Evolutionary conservation across 1,140 invertebrate species (phyloP), one percentile per base, ranked within the genome.

Genomic region (Lepidurus apus): DNA sequence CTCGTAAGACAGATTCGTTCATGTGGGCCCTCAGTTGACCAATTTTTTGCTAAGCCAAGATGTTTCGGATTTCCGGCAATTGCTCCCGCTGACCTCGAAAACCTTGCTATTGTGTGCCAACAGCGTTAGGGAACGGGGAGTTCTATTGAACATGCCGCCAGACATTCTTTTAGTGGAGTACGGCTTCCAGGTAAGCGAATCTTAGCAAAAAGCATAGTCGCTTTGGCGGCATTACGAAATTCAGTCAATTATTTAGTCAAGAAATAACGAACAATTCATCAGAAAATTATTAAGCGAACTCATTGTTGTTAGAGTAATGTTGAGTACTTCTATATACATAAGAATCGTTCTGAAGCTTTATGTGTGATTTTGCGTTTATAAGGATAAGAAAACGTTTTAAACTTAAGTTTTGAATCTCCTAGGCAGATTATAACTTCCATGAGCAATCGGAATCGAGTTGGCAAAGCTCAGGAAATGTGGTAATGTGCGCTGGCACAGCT

Each of bases 381-480:
- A 34, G 34, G 34, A 34, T 34, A 1, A 26, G 34, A 4, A 3
- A 34, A 34, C 26, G 26, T 34, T 34, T 4, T 34, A 34, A 34
- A 26, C 26, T 4, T 3, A 34, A 34, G 34, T 34, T 34, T 34
- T 34, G 34, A 34, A 34, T 4, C 34, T 84, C 86, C 44, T 82
- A 91, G 89, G 89, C 90, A 21, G 89, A 90, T 83, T 89, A 91
- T 83, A 89, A 91, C 83, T 91, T 91, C 84, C 87, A 86, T 6
- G 86, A 87, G 78, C 88, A 88, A 83, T 88, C 88, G 17, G 86
- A 88, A 83, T 83, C 87, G 13, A 86, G 88, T 45, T 84, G 87
- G 80, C 80, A 87, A 78, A 87, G 85, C 75, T 90, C 90, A 26
- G 86, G 88, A 44, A 87, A 88, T 79, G 87, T 89, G 78, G 85